A percentile compares a stretch with the other conserved stretches of the same genome.
These are phyloP conservation scores for Nycticorax nycticorax DNA, from an alignment of 2,113 vertebrate genomes.

Conservation along the genomic window DNA sequence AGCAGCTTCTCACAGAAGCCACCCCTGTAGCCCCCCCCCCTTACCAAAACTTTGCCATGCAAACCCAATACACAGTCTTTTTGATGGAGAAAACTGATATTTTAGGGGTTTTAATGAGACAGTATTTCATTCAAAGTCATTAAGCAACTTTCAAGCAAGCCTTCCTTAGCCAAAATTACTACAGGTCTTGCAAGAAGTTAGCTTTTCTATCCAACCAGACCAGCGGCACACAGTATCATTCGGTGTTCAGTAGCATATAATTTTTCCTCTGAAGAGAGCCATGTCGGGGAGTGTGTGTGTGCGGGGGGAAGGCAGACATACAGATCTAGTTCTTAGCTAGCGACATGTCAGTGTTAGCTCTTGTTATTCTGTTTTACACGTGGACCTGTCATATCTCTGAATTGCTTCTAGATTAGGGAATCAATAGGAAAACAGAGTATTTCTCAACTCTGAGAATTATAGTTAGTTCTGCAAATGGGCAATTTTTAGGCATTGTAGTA, in stretches of 20 bases:
- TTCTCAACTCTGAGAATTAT: not conserved
- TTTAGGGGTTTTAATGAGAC: not conserved
- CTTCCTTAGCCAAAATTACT: not conserved
- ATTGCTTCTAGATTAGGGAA: not conserved
- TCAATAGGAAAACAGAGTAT: not conserved
- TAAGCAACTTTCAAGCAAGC: not conserved
- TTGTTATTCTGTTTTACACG: not conserved
- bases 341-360: not conserved
- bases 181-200: not conserved
- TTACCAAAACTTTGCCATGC: no score
- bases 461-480: not conserved
- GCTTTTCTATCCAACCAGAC: not conserved
- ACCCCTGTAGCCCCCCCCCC: no score
- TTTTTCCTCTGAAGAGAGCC: not conserved
- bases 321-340: not conserved
- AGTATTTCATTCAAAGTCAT: not conserved
- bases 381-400: not conserved
- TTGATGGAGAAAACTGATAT: not conserved
- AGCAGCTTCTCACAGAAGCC: no score
- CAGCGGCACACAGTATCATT: not conserved
- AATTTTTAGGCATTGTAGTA: not conserved
- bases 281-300: no score
- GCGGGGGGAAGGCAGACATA: fast-evolving
- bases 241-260: not conserved
- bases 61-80: not conserved